Base-by-base conservation (phyloP, 1,140 invertebrate genomes). In the Heliconius nattereri region DNA sequence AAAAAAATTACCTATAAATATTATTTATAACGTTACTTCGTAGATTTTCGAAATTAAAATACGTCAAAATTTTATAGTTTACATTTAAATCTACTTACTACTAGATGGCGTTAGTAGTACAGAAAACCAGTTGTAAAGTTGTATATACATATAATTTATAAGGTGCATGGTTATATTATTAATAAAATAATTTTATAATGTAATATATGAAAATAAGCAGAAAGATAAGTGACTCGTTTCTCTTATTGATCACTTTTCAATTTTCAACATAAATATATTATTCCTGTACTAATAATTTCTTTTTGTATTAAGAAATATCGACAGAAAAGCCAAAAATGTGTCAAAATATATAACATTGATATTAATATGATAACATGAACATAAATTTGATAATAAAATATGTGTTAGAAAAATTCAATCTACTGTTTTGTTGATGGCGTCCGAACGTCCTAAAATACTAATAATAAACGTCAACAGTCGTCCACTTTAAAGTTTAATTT, bases 71-170 rank as follows among this genome's bases (percentile, higher is more conserved):
- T 76, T 76, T 45, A 32, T 40, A 72, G 19, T 13, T 72, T 29
- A 2, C 49, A 76, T 70, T 16, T 76, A 66, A 76, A 29, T 76
- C 60, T 52, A 32, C 75, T 76, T 35, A 49, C n/a, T 76, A 71
- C 75, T 76, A 76, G 75, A 76, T 76, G 75, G 75, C 75, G 75
- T 66, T 75, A 66, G 75, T 76, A 49, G 75, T 76, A 66, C 9
- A 70, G 66, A 76, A 35, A 76, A 29, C 26, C 8, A 9, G n/a
- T 66, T 66, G 29, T 16, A 66, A 26, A 29, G n/a, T 66, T 66
- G 60, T 66, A 66, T 7, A 16, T 66, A 66, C 11, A 26, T 66
- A 26, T 60, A 11, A 60, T 45, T 29, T 66, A 13, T 66, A 66
- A 66, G 60, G 60, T 66, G 60, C 60, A 66, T 66, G 60, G 60